Conservation (phyloP, 2,888 invertebrate species). For the Sminthurinus aureus region DNA sequence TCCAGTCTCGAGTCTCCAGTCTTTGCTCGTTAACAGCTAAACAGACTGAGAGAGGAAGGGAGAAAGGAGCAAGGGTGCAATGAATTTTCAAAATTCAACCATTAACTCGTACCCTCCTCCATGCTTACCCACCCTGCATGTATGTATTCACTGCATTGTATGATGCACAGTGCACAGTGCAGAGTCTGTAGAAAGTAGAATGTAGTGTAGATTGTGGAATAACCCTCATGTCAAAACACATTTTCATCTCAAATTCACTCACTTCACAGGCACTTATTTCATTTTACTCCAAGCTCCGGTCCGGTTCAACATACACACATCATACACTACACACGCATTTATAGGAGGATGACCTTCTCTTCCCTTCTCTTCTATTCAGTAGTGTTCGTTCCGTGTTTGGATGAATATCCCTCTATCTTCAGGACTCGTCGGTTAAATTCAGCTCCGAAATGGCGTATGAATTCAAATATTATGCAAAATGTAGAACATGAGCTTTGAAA, state of each 20-base stretch:
- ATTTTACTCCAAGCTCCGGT: not conserved
- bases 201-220: not conserved
- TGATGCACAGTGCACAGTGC: not conserved
- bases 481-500: no score
- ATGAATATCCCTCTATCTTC: not conserved
- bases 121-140: not conserved
- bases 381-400: not conserved
- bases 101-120: not conserved
- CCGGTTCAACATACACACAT: not conserved
- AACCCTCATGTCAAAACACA: constrained; percentile 31
- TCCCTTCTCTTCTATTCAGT: not conserved
- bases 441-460: no score
- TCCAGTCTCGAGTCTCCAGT: no score
- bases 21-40: constrained; percentile 42
- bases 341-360: not conserved
- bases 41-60: constrained; percentile 28
- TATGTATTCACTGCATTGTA: not conserved
- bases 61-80: not conserved
- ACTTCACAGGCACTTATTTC: not conserved
- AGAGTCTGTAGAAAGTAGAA: not conserved
- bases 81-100: constrained; percentile 12
- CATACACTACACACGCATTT: not conserved
- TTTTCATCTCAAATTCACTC: constrained; percentile 23
- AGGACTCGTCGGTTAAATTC: not conserved
- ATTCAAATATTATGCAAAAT: no score